phyloP scores from a whole-genome alignment of 2,888 invertebrate genomes.

The Amphipyra berbera region DNA sequence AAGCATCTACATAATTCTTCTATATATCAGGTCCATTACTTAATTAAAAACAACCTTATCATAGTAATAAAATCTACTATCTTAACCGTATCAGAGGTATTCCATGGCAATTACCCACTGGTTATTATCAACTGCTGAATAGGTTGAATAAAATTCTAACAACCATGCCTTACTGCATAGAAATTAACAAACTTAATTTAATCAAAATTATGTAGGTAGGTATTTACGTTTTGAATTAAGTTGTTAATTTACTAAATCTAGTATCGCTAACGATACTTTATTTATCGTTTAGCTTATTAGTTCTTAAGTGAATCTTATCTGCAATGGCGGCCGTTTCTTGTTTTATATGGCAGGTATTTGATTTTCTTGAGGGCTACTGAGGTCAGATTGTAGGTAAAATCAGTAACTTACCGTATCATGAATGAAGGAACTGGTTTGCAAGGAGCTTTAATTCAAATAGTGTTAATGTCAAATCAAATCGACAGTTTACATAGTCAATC shows the following conservation, averaged over 20 bases:
- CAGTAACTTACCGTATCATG: not conserved
- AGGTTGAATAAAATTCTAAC: slow-evolving; percentile 36
- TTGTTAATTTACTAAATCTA: slow-evolving; percentile 33
- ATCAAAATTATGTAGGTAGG: slow-evolving; percentile 55
- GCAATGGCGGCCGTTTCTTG: slow-evolving; percentile 1
- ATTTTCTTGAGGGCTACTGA: not conserved
- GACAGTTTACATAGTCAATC: too few relatives aligned
- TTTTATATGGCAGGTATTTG: slow-evolving; percentile 8
- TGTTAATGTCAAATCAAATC: too few relatives aligned
- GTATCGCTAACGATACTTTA: slow-evolving; percentile 24
- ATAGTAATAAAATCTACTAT: slow-evolving; percentile 49
- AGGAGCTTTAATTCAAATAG: too few relatives aligned
- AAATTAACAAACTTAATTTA: slow-evolving; percentile 50
- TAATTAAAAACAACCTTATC: slow-evolving; percentile 62
- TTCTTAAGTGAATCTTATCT: slow-evolving; percentile 21
- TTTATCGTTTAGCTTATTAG: slow-evolving; percentile 15
- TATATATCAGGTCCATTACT: slow-evolving; percentile 48
- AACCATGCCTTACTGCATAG: slow-evolving; percentile 15
- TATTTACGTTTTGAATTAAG: slow-evolving; percentile 43
- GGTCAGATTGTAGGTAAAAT: too few relatives aligned
- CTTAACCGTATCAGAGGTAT: slow-evolving; percentile 57
- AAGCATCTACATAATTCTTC: slow-evolving; percentile 34
- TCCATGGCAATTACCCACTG: slow-evolving; percentile 64
- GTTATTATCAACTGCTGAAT: slow-evolving; percentile 37
- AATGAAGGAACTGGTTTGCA: too few relatives aligned